Evolutionary conservation across 2,797 vertebrate genomes (phyloP).

Genomic region (Amniataba percoides): DNA sequence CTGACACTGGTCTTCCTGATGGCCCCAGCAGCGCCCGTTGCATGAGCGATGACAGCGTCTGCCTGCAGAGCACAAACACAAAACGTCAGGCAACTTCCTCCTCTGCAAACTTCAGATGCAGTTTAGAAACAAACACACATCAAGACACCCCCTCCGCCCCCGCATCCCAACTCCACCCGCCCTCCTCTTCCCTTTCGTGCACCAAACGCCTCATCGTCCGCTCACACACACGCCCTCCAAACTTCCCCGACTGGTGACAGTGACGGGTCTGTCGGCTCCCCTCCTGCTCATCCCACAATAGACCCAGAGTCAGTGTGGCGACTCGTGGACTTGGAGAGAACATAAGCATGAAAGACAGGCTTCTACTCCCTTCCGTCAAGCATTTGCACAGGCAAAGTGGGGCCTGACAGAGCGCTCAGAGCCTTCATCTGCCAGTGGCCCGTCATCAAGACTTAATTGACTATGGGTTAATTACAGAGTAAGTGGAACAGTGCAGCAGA

Average conservation of each 20-base stretch:
- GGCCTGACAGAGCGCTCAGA: slow-evolving; percentile 70
- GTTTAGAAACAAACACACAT: slow-evolving; percentile 21
- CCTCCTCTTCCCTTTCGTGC: neutral
- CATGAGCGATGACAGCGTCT: slow-evolving; percentile 94
- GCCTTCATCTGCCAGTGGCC: slow-evolving; percentile 64
- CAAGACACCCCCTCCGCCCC: neutral
- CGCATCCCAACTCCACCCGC: neutral
- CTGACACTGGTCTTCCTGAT: slow-evolving; percentile 94
- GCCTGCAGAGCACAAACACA: slow-evolving; percentile 82
- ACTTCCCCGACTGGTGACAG: slow-evolving; percentile 33
- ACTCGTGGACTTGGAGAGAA: slow-evolving; percentile 47
- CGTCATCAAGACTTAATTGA: slow-evolving; percentile 79
- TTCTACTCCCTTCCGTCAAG: slow-evolving; percentile 50
- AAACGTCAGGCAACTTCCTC: slow-evolving; percentile 37
- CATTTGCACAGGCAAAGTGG: slow-evolving; percentile 56
- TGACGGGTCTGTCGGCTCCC: slow-evolving; percentile 55
- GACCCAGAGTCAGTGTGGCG: slow-evolving; percentile 26
- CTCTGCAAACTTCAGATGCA: slow-evolving; percentile 27
- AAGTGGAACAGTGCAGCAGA: slow-evolving; percentile 64
- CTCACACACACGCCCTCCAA: slow-evolving; percentile 27
- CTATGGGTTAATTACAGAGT: slow-evolving; percentile 82
- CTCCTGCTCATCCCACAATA: slow-evolving; percentile 55
- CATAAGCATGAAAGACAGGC: slow-evolving; percentile 58
- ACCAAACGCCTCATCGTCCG: slow-evolving; percentile 14
- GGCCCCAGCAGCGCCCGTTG: slow-evolving; percentile 96